phyloP scores from a whole-genome alignment of 2,113 vertebrate genomes.

The Junco hyemalis region DNA sequence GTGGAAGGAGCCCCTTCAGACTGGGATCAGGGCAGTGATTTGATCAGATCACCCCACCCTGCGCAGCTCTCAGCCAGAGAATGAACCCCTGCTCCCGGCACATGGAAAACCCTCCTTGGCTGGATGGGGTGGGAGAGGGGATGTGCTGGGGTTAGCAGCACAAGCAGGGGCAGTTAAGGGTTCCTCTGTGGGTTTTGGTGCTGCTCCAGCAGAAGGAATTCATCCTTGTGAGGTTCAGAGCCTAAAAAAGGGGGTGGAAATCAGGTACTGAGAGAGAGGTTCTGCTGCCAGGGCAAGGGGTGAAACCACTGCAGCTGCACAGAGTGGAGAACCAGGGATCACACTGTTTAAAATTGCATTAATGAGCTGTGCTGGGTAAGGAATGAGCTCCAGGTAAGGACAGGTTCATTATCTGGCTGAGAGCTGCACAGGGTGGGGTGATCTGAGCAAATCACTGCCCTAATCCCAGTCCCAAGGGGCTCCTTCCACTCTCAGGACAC shows the following conservation, averaged over 20 bases:
- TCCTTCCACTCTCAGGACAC: background rate
- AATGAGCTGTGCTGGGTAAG: background rate
- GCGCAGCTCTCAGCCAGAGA: background rate
- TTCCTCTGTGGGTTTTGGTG: background rate
- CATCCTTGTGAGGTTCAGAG: background rate
- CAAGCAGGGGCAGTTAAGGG: rapidly evolving
- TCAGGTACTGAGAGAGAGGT: rapidly evolving
- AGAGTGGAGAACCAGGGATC: background rate
- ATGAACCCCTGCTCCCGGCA: background rate
- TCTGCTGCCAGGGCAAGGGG: background rate
- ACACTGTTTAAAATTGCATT: background rate
- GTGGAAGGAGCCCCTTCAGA: background rate
- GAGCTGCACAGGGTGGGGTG: background rate
- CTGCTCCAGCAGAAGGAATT: background rate
- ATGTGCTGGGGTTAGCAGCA: background rate
- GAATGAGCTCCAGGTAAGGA: background rate
- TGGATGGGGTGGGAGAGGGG: rapidly evolving
- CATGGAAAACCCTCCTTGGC: background rate
- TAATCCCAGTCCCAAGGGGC: rapidly evolving
- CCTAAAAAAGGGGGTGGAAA: background rate
- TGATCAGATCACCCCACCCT: background rate
- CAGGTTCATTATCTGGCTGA: background rate
- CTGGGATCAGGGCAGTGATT: background rate
- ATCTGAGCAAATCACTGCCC: background rate
- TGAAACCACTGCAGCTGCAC: background rate